Evolutionary conservation across 2,888 invertebrate species (phyloP).

Genomic region (Dusona sp.): DNA sequence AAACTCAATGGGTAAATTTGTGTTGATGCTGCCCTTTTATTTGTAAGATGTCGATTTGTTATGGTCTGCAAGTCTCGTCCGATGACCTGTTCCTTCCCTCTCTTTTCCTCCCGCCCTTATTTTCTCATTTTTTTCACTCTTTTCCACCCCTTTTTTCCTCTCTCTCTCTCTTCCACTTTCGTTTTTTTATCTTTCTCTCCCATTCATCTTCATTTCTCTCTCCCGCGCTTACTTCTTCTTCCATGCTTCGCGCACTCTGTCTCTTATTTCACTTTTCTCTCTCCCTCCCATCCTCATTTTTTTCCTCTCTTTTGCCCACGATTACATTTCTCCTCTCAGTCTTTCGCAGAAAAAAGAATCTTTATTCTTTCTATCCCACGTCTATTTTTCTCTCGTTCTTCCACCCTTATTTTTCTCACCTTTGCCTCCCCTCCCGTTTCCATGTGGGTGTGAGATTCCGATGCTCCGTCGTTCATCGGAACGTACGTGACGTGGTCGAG

Average conservation of each 20-base stretch:
- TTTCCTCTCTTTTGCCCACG: not conserved
- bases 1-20: not conserved
- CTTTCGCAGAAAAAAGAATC: not conserved
- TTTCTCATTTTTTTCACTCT: not conserved
- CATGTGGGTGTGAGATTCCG: slow-evolving; percentile 21
- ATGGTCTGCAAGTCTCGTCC: not conserved
- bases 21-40: not conserved
- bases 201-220: not conserved
- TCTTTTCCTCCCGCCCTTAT: not conserved
- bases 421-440: not conserved
- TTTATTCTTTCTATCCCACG: not conserved
- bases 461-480: slow-evolving; percentile 50
- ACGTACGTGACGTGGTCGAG: slow-evolving; percentile 67
- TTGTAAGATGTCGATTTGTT: not conserved
- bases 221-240: no score
- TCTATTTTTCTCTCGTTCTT: not conserved
- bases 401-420: slow-evolving; percentile 2
- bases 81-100: not conserved
- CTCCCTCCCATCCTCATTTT: not conserved
- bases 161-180: not conserved
- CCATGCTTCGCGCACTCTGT: not conserved
- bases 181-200: not conserved
- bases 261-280: not conserved
- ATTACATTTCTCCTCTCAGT: not conserved
- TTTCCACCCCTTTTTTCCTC: not conserved